These are phyloP conservation scores for Choristoneura rosaceana DNA, from an alignment of 2,888 invertebrate genomes.

Conservation along the genomic window DNA sequence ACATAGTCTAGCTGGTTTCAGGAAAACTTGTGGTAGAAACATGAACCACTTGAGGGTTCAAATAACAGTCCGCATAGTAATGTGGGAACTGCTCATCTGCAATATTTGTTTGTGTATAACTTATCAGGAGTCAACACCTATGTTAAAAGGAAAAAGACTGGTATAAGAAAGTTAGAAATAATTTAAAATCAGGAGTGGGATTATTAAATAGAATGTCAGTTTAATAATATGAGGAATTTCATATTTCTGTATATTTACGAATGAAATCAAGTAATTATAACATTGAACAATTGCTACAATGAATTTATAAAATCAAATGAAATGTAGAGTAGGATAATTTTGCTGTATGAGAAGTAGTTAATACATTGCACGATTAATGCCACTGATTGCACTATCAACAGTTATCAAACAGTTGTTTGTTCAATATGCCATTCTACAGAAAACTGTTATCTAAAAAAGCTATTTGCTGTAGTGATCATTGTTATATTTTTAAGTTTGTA, in stretches of 20 bases:
- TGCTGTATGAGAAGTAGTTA: conserved; percentile 28
- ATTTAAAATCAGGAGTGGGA: conserved; percentile 12
- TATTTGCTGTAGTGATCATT: conserved; percentile 30
- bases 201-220: conserved; percentile 9
- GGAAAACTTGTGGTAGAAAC: neutral
- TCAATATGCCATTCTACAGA: conserved; percentile 34
- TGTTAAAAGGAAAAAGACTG: conserved; percentile 27
- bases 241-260: conserved; percentile 13
- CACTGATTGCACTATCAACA: conserved; percentile 31
- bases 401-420: conserved; percentile 41
- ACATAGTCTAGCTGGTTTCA: conserved; percentile 2
- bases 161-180: conserved; percentile 22
- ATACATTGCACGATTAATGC: conserved; percentile 36
- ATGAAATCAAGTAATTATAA: conserved; percentile 5
- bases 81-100: conserved; percentile 3
- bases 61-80: neutral
- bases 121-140: conserved; percentile 19
- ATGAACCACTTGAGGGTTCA: neutral
- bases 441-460: conserved; percentile 37
- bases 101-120: neutral
- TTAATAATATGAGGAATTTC: conserved; percentile 19
- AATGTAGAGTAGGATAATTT: conserved; percentile 32
- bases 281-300: conserved; percentile 16
- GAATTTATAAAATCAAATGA: conserved; percentile 14
- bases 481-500: conserved; percentile 9